phyloP scores from a whole-genome alignment of 2,888 invertebrate species.

The Boloria euphrosyne region DNA sequence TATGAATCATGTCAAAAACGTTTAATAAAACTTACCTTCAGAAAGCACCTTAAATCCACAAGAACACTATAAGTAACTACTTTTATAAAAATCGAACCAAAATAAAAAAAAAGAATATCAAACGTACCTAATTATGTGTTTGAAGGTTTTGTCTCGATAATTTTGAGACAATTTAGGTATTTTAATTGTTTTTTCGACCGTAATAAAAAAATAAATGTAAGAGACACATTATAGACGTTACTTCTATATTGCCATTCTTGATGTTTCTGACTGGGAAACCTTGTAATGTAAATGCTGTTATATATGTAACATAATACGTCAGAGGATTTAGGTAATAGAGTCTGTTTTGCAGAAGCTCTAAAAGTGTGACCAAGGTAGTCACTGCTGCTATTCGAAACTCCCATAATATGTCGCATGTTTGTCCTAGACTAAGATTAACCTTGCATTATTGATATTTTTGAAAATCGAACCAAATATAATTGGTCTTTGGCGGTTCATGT shows the following conservation, averaged over 20 bases:
- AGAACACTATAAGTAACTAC: not conserved
- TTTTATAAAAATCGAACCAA: too few species aligned
- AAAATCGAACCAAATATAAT: slow-evolving; percentile 5
- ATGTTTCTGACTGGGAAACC: slow-evolving; percentile 37
- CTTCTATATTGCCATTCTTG: slow-evolving; percentile 27
- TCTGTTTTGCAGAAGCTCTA: slow-evolving; percentile 38
- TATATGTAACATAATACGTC: slow-evolving; percentile 37
- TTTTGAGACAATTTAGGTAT: not conserved
- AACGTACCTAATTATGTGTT: not conserved
- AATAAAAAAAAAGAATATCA: not conserved
- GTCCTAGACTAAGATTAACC: slow-evolving; percentile 39
- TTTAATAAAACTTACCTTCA: slow-evolving; percentile 6
- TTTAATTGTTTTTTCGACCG: slow-evolving; percentile 13
- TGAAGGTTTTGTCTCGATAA: not conserved
- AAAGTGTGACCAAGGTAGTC: slow-evolving; percentile 34
- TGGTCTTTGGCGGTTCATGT: not conserved
- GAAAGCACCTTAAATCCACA: not conserved
- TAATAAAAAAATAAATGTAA: slow-evolving; percentile 2
- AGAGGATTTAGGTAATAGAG: slow-evolving; percentile 37
- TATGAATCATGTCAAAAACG: too few species aligned
- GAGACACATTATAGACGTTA: slow-evolving; percentile 25
- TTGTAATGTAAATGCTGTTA: slow-evolving; percentile 33
- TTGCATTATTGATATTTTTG: slow-evolving; percentile 26
- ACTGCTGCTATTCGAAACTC: slow-evolving; percentile 18
- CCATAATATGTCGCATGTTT: slow-evolving; percentile 22